Base-by-base conservation (phyloP, 1,140 invertebrate genomes). In the Saccostrea echinata region DNA sequence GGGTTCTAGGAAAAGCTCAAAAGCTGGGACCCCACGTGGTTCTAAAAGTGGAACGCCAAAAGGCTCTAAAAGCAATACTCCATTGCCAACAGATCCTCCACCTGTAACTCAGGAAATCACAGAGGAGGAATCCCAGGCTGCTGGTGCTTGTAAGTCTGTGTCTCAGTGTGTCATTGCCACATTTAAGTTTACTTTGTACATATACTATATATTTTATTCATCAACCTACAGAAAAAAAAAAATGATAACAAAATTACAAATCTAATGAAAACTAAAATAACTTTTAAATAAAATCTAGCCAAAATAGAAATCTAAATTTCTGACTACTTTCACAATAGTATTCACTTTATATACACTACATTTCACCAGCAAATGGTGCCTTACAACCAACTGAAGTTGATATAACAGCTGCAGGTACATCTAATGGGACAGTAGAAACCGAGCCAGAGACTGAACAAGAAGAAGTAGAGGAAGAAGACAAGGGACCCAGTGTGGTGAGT, bases 31-130 rank as follows among this genome's bases (percentile, higher is more conserved):
- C n/a, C 90, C 90, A 86, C 85, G 88, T 52, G 90, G 91, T 27
- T 92, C 91, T 18, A 92, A 92, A 83, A 84, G 90, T 53, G 89
- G 86, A 33, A 91, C 91, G 18, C 90, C 91, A 68, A 90, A 91
- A 68, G 92, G 91, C 64, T 93, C 92, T 11, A 93, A 93, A 84
- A 91, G 91, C 76, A 91, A 88, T 55, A 93, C 92, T 24, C 92
- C 92, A 33, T 83, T 91, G 13, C 92, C 92, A 64, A 84, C 83
- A 16, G 87, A 88, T 18, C 24, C 35, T 11, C 76, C 64, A 30
- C n/a, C 52, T 51, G 87, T 84, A 9, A 88, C 88, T 12, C 64
- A 85, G 35, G 88, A 84, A 8, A 55, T 57, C 24, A 76, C 86
- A 64, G 88, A 87, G n/a, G 86, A 87, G 61, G 84, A 89, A n/a